Evolutionary conservation across 2,888 invertebrate genomes (phyloP).

Genomic region (Galerucella nymphaeae): DNA sequence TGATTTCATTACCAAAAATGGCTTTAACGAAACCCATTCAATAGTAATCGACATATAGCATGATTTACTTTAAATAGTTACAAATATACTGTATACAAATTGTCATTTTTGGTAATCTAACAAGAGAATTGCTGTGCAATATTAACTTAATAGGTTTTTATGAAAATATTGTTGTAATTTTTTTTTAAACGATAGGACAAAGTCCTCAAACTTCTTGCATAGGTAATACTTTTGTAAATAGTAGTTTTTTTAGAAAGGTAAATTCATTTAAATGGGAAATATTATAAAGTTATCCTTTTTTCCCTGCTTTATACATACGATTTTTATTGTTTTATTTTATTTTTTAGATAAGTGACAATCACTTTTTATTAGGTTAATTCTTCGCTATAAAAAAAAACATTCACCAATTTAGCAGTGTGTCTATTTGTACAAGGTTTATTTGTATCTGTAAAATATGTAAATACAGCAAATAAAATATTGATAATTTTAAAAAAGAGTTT

Average conservation of each 20-base stretch:
- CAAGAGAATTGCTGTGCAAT: slow-evolving; percentile 54
- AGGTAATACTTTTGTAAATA: slow-evolving; percentile 11
- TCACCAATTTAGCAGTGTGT: slow-evolving; percentile 48
- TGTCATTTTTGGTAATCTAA: slow-evolving; percentile 33
- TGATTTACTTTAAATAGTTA: no score
- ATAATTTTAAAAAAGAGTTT: background rate
- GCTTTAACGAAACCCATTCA: background rate
- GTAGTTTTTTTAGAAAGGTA: slow-evolving; percentile 26
- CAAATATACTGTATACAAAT: background rate
- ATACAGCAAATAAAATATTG: slow-evolving; percentile 22
- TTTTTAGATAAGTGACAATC: slow-evolving; percentile 53
- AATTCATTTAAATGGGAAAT: slow-evolving; percentile 15
- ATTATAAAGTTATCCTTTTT: slow-evolving; percentile 11
- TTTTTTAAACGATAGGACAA: slow-evolving; percentile 31
- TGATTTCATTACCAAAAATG: slow-evolving; percentile 17
- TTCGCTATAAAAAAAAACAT: slow-evolving; percentile 41
- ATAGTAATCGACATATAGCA: background rate
- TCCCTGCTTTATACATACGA: slow-evolving; percentile 6
- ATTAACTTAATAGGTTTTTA: slow-evolving; percentile 43
- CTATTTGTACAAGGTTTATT: slow-evolving; percentile 53
- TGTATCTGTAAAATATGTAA: slow-evolving; percentile 54
- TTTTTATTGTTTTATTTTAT: slow-evolving; percentile 19
- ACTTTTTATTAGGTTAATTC: slow-evolving; percentile 52
- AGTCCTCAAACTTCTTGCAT: slow-evolving; percentile 30
- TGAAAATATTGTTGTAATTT: slow-evolving; percentile 24